phyloP scores from a whole-genome alignment of 2,797 vertebrate genomes.

The Thalassophryne amazonica region DNA sequence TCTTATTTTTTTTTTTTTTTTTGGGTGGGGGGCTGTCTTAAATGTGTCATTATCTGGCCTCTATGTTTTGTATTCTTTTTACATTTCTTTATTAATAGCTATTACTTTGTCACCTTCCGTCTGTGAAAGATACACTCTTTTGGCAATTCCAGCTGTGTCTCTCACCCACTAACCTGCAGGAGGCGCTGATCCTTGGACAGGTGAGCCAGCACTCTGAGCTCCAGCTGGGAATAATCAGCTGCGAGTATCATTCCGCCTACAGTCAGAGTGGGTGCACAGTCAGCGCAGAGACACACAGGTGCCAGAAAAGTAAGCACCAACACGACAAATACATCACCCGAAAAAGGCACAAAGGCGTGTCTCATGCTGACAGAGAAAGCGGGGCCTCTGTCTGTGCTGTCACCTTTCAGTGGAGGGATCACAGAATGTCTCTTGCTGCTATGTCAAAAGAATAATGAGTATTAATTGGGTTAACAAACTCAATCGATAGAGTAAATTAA shows the following conservation, averaged over 20 bases:
- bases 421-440: slow-evolving; percentile 48
- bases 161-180: slow-evolving; percentile 66
- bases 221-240: slow-evolving; percentile 95
- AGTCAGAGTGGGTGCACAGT: not conserved
- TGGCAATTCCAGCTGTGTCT: not conserved
- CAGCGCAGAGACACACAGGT: slow-evolving; percentile 1
- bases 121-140: not conserved
- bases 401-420: slow-evolving; percentile 29
- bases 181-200: slow-evolving; percentile 86
- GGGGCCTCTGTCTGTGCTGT: slow-evolving; percentile 65
- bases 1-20: too few species aligned
- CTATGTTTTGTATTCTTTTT: too few species aligned
- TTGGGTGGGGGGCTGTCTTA: too few species aligned
- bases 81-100: too few species aligned
- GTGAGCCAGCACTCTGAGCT: slow-evolving; percentile 93
- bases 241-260: slow-evolving; percentile 92
- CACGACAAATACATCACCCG: slow-evolving; percentile 74
- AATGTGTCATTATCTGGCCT: too few species aligned
- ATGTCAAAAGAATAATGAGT: slow-evolving; percentile 2
- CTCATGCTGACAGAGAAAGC: slow-evolving; percentile 93
- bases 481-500: not conserved
- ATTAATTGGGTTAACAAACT: not conserved
- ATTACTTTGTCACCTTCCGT: too few species aligned
- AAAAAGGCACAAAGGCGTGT: slow-evolving; percentile 92
- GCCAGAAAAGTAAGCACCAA: not conserved